Base-by-base conservation (phyloP, 2,797 vertebrate species). In the Phyllotis vaccarum region DNA sequence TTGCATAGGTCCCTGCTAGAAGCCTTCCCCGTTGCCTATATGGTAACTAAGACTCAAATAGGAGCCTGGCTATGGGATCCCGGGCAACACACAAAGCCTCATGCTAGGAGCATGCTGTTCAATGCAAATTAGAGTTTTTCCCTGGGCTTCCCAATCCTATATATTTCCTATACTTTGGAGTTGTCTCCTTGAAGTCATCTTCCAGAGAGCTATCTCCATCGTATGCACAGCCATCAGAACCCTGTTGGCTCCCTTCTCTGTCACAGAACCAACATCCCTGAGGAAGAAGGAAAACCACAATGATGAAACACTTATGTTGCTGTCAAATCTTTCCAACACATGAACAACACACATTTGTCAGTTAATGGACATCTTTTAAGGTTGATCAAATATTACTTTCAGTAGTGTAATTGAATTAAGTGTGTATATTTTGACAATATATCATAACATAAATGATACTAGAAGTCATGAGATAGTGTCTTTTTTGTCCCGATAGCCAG, bases 401-500 rank as follows among this genome's bases (percentile, higher is more conserved):
- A 37, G 60, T 40, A 62, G 89, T 56, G 94, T 60, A 83, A 10
- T n/a, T 60, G 21, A 60, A 90, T 82, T 94, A 54, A 83, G 24
- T 66, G n/a, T 93, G 4, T 75, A 83, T 96, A 88, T 60, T 87
- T 85, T 31, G 86, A 94, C 86, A 21, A 64, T 64, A 37, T 24
- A 24, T 16, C 8, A 40, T 66, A 78, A 88, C 74, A 21, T 86
- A 82, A 76, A 56, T 91, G 46, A 95, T 96, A 94, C 89, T 29
- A 60, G 82, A 31, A 75, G 66, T 95, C 76, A 52, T 85, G 54
- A 97, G 86, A 83, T 52, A n/a, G 79, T 95, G 24, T 27, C n/a
- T 60, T 34, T 54, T 72, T 60, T 27, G 68, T 86, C 97, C 96
- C 96, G 96, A 96, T 46, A 76, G 3, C 1, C 27, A 78, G 78